A percentile compares a stretch with the other conserved stretches of the same genome.
These are phyloP conservation scores for Blastobasis adustella DNA, from an alignment of 2,888 invertebrate species.

Conservation along the genomic window DNA sequence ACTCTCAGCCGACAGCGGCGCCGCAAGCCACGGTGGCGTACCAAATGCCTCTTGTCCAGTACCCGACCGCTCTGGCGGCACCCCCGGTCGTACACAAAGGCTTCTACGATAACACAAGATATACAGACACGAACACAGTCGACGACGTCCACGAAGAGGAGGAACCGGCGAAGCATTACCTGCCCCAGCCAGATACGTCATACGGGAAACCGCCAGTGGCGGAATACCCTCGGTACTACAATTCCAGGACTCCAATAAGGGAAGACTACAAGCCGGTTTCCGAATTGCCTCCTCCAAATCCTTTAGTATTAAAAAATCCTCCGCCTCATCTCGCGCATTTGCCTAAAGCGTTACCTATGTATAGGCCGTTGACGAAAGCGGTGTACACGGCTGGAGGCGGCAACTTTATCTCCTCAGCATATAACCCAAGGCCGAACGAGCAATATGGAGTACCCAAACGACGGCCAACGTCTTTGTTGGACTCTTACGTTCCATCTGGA, in stretches of 20 bases:
- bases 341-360: slow-evolving; percentile 54
- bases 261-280: slow-evolving; percentile 41
- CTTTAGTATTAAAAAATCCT: slow-evolving; percentile 42
- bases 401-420: slow-evolving; percentile 27
- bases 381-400: slow-evolving; percentile 41
- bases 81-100: slow-evolving; percentile 37
- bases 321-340: slow-evolving; percentile 52
- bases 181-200: slow-evolving; percentile 36
- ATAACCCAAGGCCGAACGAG: slow-evolving; percentile 37
- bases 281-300: slow-evolving; percentile 53
- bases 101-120: slow-evolving; percentile 40
- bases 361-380: slow-evolving; percentile 48
- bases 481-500: slow-evolving; percentile 77
- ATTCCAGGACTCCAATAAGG: slow-evolving; percentile 41
- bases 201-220: slow-evolving; percentile 27
- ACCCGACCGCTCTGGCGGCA: slow-evolving; percentile 35
- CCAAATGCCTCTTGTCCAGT: slow-evolving; percentile 47
- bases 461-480: slow-evolving; percentile 68
- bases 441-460: slow-evolving; percentile 36
- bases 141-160: slow-evolving; percentile 40
- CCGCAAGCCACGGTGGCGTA: slow-evolving; percentile 37
- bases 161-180: slow-evolving; percentile 37
- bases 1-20: slow-evolving; percentile 40
- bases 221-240: slow-evolving; percentile 49
- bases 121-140: slow-evolving; percentile 39